Conservation (phyloP, 2,113 vertebrate species). For the Corythaixoides concolor region DNA sequence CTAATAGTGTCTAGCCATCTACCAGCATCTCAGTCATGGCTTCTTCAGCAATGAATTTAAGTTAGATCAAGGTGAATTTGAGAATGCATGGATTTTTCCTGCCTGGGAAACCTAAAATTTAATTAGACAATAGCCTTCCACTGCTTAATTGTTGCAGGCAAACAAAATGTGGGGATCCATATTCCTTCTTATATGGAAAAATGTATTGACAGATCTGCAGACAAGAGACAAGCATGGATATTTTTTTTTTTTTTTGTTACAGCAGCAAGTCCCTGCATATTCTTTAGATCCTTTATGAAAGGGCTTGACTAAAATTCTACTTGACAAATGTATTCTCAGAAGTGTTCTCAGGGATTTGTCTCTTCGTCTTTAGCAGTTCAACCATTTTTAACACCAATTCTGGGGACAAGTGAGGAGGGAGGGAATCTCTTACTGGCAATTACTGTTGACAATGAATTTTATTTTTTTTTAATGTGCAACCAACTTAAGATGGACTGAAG, state of each 20-base stretch:
- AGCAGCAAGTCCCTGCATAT: neutral
- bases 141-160: neutral
- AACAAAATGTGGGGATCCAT: neutral
- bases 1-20: neutral
- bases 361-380: neutral
- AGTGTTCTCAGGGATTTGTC: neutral
- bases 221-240: neutral
- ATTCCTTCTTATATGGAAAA: neutral
- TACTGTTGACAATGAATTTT: neutral
- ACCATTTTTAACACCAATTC: neutral
- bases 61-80: neutral
- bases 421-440: neutral
- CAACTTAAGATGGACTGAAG: neutral
- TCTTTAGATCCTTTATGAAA: neutral
- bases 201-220: neutral
- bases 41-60: neutral
- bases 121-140: neutral
- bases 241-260: neutral
- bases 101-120: neutral
- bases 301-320: neutral
- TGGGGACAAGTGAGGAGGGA: neutral
- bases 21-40: neutral
- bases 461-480: neutral
- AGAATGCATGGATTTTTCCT: neutral
- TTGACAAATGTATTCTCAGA: neutral